Evolutionary conservation across 2,797 vertebrate genomes (phyloP).

Genomic region (Enteromius anoplus): DNA sequence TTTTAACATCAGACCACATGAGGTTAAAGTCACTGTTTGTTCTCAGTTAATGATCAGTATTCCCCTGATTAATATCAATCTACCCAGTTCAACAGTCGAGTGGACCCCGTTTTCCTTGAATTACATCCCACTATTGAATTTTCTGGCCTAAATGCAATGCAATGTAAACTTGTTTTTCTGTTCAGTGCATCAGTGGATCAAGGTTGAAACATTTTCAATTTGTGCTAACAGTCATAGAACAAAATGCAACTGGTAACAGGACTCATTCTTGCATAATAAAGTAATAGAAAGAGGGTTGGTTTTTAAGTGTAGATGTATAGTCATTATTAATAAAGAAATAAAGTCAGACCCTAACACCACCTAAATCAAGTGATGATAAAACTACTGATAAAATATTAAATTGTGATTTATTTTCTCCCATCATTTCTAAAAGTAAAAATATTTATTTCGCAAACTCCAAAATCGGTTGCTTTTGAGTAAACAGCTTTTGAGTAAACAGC

Average conservation of each 20-base stretch:
- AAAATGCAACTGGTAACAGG: background rate
- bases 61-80: conserved; percentile 62
- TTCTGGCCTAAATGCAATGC: background rate
- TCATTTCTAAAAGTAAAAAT: background rate
- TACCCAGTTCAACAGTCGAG: conserved; percentile 23
- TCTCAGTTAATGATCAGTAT: conserved; percentile 74
- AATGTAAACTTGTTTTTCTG: conserved; percentile 40
- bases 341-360: background rate
- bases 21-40: conserved; percentile 79
- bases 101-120: conserved; percentile 39
- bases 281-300: background rate
- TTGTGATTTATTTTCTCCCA: background rate
- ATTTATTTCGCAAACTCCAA: background rate
- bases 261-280: background rate
- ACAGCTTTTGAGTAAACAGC: conserved; percentile 31
- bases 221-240: background rate
- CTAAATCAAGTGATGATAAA: background rate
- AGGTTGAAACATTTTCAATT: conserved; percentile 2
- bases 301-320: background rate
- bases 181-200: conserved; percentile 19
- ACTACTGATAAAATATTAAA: background rate
- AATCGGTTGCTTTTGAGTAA: background rate
- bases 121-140: conserved; percentile 35
- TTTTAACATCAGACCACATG: conserved; percentile 66
- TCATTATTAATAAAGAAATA: background rate